Percentiles rank a stretch among this genome's conserved stretches.
phyloP scores from a whole-genome alignment of 2,797 vertebrate genomes.

The Chelonia mydas region DNA sequence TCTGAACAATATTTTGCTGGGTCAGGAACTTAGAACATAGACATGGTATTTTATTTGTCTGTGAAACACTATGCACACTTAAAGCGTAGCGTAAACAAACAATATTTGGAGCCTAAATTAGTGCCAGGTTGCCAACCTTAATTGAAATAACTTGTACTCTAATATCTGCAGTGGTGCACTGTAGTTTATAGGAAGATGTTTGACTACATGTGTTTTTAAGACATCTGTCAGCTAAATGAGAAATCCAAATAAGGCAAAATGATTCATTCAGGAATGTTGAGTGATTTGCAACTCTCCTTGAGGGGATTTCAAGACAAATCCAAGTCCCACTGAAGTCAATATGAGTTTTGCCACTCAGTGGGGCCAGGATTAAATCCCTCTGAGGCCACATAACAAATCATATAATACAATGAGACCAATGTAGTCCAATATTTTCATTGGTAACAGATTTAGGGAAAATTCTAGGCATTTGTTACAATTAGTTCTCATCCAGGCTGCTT shows the following conservation, averaged over 20 bases:
- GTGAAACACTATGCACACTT: neutral
- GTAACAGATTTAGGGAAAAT: neutral
- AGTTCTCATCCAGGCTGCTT: neutral
- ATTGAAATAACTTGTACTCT: neutral
- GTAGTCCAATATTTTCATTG: neutral
- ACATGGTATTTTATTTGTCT: too few relatives aligned
- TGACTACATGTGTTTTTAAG: neutral
- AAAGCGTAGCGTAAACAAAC: neutral
- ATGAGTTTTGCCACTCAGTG: neutral
- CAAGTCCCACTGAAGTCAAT: neutral
- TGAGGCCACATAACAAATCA: neutral
- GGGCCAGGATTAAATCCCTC: neutral
- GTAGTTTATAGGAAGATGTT: neutral
- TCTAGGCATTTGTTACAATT: neutral
- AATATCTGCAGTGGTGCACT: neutral
- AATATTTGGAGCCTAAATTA: neutral
- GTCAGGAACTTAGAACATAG: too few relatives aligned
- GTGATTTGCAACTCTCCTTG: neutral
- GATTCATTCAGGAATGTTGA: neutral
- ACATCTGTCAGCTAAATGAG: neutral
- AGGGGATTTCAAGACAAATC: neutral
- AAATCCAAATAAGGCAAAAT: neutral
- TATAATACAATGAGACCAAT: neutral
- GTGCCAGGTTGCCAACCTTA: neutral
- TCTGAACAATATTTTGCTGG: too few relatives aligned